A percentile compares a stretch with the other conserved stretches of the same genome.
Conservation (phyloP, 2,113 vertebrate genomes). For the Protobothrops mucrosquamatus region DNA sequence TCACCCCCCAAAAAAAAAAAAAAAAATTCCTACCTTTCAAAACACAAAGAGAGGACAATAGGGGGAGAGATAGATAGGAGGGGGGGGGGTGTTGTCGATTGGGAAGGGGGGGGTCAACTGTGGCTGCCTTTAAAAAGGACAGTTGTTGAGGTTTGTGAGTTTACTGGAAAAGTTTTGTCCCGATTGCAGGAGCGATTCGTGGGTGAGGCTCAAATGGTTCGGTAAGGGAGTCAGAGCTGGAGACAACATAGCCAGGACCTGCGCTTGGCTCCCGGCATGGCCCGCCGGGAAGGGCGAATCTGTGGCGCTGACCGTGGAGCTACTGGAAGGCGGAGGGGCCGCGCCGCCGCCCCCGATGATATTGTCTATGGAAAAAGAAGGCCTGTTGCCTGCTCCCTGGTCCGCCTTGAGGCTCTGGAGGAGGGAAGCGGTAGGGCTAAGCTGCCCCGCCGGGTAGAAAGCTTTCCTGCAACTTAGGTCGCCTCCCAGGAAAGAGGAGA, state of each 20-base stretch:
- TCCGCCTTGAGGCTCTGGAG: slow-evolving; percentile 86
- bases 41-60: slow-evolving; percentile 64
- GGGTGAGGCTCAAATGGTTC: slow-evolving; percentile 83
- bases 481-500: slow-evolving; percentile 82
- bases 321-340: slow-evolving; percentile 60
- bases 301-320: slow-evolving; percentile 72
- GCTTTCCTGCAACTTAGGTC: slow-evolving; percentile 79
- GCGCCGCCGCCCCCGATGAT: slow-evolving; percentile 76
- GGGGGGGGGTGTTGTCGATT: slow-evolving; percentile 31
- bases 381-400: slow-evolving; percentile 72
- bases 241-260: slow-evolving; percentile 90
- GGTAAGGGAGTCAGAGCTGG: slow-evolving; percentile 86
- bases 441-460: slow-evolving; percentile 71
- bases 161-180: slow-evolving; percentile 84
- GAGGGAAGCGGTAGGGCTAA: slow-evolving; percentile 73
- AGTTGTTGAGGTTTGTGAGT: slow-evolving; percentile 84
- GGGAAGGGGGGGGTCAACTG: background rate
- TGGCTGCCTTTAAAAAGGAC: slow-evolving; percentile 79
- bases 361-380: slow-evolving; percentile 98
- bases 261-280: slow-evolving; percentile 82
- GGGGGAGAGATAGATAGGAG: slow-evolving; percentile 4
- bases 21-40: slow-evolving; percentile 77
- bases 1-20: background rate
- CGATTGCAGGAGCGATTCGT: slow-evolving; percentile 79
- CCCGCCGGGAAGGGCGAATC: slow-evolving; percentile 73